phyloP scores from a whole-genome alignment of 2,888 invertebrate species.

The Apamea monoglypha region DNA sequence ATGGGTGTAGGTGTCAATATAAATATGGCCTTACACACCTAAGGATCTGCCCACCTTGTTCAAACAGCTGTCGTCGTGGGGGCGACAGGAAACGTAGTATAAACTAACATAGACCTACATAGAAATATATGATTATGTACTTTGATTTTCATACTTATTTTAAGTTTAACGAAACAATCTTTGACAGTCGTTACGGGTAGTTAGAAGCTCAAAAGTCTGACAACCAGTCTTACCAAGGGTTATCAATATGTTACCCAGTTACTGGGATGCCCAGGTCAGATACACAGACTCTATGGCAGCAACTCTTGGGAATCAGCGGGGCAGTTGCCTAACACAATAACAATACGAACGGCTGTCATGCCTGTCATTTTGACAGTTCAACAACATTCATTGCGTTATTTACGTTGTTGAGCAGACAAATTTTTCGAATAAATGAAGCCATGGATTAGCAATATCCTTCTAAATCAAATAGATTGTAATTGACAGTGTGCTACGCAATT shows the following conservation, averaged over 20 bases:
- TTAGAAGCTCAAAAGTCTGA: neutral
- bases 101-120: conserved; percentile 26
- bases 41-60: conserved; percentile 57
- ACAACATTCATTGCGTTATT: neutral
- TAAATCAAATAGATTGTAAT: too few relatives aligned
- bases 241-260: neutral
- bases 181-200: neutral
- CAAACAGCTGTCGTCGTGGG: conserved; percentile 63
- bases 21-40: conserved; percentile 53
- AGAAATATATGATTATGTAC: neutral
- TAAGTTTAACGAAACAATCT: neutral
- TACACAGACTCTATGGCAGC: neutral
- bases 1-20: conserved; percentile 58
- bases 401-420: neutral
- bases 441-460: neutral
- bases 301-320: neutral
- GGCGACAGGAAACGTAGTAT: conserved; percentile 49
- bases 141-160: neutral
- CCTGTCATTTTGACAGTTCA: neutral
- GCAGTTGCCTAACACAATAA: neutral
- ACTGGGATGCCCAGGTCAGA: neutral
- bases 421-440: neutral
- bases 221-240: neutral
- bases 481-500: too few relatives aligned
- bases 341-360: neutral